Evolutionary conservation across 2,113 vertebrate species (phyloP).

Genomic region (Pangasianodon hypophthalmus): DNA sequence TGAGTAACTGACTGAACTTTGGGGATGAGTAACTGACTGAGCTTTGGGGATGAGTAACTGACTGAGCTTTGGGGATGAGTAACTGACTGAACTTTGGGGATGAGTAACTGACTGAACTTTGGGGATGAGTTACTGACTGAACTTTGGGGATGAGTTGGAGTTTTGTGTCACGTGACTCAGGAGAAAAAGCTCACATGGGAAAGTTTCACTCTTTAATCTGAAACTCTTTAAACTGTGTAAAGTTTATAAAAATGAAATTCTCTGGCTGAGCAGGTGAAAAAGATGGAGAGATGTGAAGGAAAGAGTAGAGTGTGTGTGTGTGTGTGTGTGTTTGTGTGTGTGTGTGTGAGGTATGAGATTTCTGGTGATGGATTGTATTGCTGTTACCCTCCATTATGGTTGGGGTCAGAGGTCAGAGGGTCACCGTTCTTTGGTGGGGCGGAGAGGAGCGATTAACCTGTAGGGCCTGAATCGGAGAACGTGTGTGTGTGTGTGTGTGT

Average conservation of each 20-base stretch:
- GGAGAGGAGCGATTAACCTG: slow-evolving; percentile 49
- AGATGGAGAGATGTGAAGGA: neutral
- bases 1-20: too few species aligned
- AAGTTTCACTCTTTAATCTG: neutral
- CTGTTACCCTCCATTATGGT: slow-evolving; percentile 40
- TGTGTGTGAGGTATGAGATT: slow-evolving; percentile 8
- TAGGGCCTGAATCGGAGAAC: slow-evolving; percentile 13
- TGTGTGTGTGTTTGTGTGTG: slow-evolving; percentile 23
- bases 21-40: too few species aligned
- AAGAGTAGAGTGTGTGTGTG: slow-evolving; percentile 16
- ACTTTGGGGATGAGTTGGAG: neutral
- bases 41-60: too few species aligned
- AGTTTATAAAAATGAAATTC: neutral
- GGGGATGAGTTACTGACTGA: neutral
- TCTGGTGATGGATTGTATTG: slow-evolving; percentile 41
- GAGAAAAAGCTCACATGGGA: neutral
- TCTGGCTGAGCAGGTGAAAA: neutral
- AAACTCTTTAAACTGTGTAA: neutral
- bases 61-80: too few species aligned
- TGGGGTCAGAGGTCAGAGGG: slow-evolving; percentile 46
- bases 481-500: slow-evolving; percentile 30
- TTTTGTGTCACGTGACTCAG: neutral
- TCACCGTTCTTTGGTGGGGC: slow-evolving; percentile 33
- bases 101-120: neutral
- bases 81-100: too few species aligned